Percentiles rank a stretch among this genome's conserved stretches.
Conservation (phyloP, 2,888 invertebrate genomes). For the Norana najaformis region DNA sequence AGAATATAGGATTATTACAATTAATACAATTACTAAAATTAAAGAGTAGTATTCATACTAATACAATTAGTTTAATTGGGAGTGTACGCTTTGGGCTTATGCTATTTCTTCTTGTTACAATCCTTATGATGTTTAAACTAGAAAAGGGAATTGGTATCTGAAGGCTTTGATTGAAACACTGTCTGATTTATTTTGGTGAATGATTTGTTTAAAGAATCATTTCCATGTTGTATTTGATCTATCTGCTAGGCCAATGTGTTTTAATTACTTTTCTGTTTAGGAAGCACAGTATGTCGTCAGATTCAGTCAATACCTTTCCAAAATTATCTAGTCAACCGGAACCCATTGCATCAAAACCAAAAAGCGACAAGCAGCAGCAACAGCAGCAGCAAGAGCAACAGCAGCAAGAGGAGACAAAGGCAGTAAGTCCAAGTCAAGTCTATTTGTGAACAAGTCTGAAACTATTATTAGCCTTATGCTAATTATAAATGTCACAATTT, state of each 20-base stretch:
- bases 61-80: neutral
- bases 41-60: neutral
- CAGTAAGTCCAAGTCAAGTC: neutral
- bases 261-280: neutral
- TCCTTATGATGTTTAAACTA: neutral
- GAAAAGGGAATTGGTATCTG: neutral
- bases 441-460: neutral
- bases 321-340: slow-evolving; percentile 18
- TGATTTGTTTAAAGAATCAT: too few species aligned
- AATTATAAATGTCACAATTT: neutral
- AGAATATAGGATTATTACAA: neutral
- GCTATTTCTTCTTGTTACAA: too few species aligned
- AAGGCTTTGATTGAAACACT: neutral
- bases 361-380: neutral
- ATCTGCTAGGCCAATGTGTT: neutral
- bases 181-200: too few species aligned
- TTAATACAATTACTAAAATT: neutral
- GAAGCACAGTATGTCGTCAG: neutral
- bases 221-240: too few species aligned
- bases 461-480: neutral
- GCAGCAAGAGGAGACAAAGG: neutral
- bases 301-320: neutral
- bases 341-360: too few species aligned
- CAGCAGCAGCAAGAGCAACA: neutral
- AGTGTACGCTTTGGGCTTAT: too few species aligned